phyloP scores from a whole-genome alignment of 2,113 vertebrate species.

The Callocephalon fimbriatum region DNA sequence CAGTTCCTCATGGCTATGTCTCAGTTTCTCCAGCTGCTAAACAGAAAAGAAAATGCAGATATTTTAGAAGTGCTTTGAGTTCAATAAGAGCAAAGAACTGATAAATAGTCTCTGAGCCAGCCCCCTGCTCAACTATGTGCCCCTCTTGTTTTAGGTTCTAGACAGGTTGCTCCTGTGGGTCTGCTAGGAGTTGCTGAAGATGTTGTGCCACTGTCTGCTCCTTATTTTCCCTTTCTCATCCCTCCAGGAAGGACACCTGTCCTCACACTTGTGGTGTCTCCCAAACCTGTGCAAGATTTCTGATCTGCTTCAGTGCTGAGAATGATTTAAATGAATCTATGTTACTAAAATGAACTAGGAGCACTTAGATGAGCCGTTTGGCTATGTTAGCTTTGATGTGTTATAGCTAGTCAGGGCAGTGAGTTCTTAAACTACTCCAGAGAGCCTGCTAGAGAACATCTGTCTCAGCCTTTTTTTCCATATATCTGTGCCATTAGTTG shows the following conservation, averaged over 20 bases:
- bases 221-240: background rate
- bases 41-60: background rate
- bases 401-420: background rate
- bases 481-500: background rate
- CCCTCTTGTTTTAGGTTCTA: background rate
- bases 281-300: background rate
- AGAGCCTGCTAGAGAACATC: background rate
- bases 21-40: background rate
- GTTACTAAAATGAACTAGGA: background rate
- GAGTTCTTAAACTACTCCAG: background rate
- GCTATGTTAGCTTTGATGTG: background rate
- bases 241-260: background rate
- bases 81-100: background rate
- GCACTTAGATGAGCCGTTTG: background rate
- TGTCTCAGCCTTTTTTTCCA: background rate
- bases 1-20: background rate
- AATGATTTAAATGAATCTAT: background rate
- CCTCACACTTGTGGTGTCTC: background rate
- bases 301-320: background rate
- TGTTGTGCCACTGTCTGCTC: background rate
- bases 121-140: background rate
- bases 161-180: background rate
- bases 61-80: background rate
- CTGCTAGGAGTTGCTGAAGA: background rate
- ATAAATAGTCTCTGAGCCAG: background rate